Percentiles rank a stretch among this genome's conserved stretches.
phyloP scores from a whole-genome alignment of 2,113 vertebrate species.

The Caranx ignobilis region DNA sequence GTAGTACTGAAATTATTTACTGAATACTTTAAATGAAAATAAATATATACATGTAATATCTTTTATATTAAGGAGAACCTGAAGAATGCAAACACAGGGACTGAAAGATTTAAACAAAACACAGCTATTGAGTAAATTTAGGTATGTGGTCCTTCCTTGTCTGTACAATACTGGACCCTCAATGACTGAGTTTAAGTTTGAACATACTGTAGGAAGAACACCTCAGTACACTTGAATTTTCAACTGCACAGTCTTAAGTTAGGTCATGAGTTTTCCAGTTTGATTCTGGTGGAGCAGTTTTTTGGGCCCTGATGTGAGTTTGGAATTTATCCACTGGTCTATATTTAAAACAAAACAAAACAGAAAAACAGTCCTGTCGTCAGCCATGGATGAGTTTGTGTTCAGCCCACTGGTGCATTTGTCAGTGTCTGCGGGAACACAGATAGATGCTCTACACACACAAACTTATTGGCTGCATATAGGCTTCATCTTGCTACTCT shows the following conservation, averaged over 20 bases:
- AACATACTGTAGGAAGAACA: too few species aligned
- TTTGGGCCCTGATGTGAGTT: background rate
- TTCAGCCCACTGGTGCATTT: slow-evolving; percentile 35
- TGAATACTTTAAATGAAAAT: background rate
- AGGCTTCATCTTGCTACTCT: slow-evolving; percentile 27
- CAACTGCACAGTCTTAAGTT: background rate
- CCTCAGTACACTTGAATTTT: background rate
- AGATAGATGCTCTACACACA: slow-evolving; percentile 53
- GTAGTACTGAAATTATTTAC: background rate
- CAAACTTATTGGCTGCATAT: slow-evolving; percentile 47
- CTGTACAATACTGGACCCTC: too few species aligned
- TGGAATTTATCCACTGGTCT: background rate
- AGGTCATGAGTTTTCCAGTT: background rate
- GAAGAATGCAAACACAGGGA: background rate
- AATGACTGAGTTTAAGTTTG: too few species aligned
- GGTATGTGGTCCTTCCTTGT: too few species aligned
- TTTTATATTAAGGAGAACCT: background rate
- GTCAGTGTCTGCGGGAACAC: slow-evolving; percentile 50
- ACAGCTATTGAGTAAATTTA: too few species aligned
- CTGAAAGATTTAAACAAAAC: too few species aligned
- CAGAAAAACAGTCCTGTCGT: slow-evolving; percentile 10
- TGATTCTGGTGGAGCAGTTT: background rate
- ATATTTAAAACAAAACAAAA: background rate
- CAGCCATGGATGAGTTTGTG: slow-evolving; percentile 5
- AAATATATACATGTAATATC: background rate